Base-by-base conservation (phyloP, 2,113 vertebrate genomes). In the Apteryx owenii region DNA sequence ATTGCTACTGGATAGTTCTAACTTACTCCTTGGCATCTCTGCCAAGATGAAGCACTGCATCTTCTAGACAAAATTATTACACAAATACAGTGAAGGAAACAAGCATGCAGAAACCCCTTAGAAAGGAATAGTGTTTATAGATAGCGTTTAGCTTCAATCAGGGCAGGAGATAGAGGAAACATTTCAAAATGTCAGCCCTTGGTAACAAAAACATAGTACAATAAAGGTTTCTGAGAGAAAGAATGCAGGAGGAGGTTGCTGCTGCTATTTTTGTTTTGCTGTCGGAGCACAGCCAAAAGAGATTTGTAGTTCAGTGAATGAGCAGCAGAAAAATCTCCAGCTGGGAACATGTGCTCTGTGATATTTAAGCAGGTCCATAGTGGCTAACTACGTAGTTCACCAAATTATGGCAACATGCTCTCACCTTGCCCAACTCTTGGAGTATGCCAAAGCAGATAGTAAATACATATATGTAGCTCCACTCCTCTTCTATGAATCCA, bases 161-260 rank as follows among this genome's bases (percentile, higher is more conserved):
- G 3, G 92, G 20, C 51, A 65, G 84, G 10, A 71, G 66, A 90
- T 56, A 33, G 25, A 71, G n/a, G 80, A 89, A 87, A 80, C 33
- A 38, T 79, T 96, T 68, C 44, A 33, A 91, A 93, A 90, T 68
- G 48, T 20, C 65, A 94, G 21, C 19, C 2, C 0, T 83, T 88
- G 64, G 26, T 31, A 90, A 51, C n/a, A 72, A 69, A 72, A n/a
- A 6, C 14, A 26, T 11, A 1, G 4, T 16, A 9, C 17, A 48
- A 28, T 19, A 36, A 64, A 48, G 65, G 56, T 40, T 19, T 79
- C 36, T 0, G 3, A 84, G 62, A 0, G 0, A 61, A 70, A 76
- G 46, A 69, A 69, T 0, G 1, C 2, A 36, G 33, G 40, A 87
- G 4, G 13, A 51, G 20, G 36, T 44, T 1, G 7, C 22, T 11